Evolutionary conservation across 2,113 vertebrate species (phyloP).

Genomic region (Trinectes maculatus): DNA sequence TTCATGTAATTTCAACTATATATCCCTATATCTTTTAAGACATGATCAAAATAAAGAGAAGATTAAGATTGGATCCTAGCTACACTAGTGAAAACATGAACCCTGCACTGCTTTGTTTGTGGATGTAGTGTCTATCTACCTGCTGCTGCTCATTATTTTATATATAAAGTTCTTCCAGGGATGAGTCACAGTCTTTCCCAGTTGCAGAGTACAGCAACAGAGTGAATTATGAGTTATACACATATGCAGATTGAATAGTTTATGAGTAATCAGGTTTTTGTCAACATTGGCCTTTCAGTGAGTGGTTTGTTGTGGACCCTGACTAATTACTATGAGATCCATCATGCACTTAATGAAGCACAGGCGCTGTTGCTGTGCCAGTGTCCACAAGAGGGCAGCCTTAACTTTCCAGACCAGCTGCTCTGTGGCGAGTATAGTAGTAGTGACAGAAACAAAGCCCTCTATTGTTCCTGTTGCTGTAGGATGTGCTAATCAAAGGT

Average conservation of each 20-base stretch:
- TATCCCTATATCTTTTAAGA: neutral
- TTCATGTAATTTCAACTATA: neutral
- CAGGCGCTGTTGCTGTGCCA: neutral
- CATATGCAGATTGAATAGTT: too few species aligned
- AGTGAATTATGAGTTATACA: too few species aligned
- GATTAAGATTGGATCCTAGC: too few species aligned
- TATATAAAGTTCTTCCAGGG: neutral
- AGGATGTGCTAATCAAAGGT: conserved; percentile 60
- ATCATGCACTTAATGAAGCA: neutral
- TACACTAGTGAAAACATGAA: too few species aligned
- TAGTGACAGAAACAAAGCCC: conserved; percentile 59
- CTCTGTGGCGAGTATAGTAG: neutral
- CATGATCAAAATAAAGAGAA: too few species aligned
- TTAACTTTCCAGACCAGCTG: conserved; percentile 28
- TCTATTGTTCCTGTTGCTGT: conserved; percentile 67
- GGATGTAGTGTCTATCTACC: neutral
- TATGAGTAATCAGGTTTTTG: too few species aligned
- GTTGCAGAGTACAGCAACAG: too few species aligned
- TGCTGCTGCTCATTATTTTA: neutral
- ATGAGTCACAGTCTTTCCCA: neutral
- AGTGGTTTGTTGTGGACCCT: neutral
- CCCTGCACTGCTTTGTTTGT: neutral
- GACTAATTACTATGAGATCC: neutral
- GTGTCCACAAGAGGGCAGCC: conserved; percentile 79
- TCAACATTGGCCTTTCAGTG: too few species aligned